Evolutionary conservation across 2,797 vertebrate genomes (phyloP), one percentile per base, ranked within the genome.

Genomic region (Neosalanx taihuensis): DNA sequence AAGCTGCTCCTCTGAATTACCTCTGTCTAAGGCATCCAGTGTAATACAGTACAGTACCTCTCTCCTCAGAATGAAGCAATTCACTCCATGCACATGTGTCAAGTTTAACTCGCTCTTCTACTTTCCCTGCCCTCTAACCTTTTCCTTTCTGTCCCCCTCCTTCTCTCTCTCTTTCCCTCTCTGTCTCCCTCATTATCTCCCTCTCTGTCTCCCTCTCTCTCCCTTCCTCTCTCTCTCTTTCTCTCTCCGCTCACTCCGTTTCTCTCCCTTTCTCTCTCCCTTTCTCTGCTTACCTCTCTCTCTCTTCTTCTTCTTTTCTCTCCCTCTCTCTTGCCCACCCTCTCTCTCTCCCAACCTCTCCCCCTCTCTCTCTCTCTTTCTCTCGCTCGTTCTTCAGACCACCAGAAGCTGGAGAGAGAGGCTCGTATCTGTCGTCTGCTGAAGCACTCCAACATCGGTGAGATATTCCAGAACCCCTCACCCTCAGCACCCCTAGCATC

Each of bases 401-500:
- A 99, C 81, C 97, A 99, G 93, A 99, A 99, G 86, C 88, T 99
- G 86, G 97, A 99, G 88, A 92, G 96, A 88, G 97, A 98, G 91
- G 97, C 97, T 79, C 94, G 97, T 83, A 99, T 99, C 81, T 99
- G 97, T 89, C 96, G 97, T 71, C 93, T 99, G 79, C 86, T 99
- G 86, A 99, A 98, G 91, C 97, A 98, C 72, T 90, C 96, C 69
- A 99, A 98, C 91, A 99, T 99, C 0, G 97, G 97, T 98, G 86
- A 93, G 93, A 77, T 70, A 33, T 9, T 72, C 18, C 1, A 37
- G 35, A 6, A 37, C 35, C 9, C 35, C 37, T 12, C 37, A 41
- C 37, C 35, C 33, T 9, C 35, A 37, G 35, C 7, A 37, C 35
- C 37, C 7, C 37, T 41, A 41, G 12, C 9, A 7, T 10, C 12